Evolutionary conservation across 2,888 invertebrate species (phyloP).

Genomic region (Salpingus planirostris): DNA sequence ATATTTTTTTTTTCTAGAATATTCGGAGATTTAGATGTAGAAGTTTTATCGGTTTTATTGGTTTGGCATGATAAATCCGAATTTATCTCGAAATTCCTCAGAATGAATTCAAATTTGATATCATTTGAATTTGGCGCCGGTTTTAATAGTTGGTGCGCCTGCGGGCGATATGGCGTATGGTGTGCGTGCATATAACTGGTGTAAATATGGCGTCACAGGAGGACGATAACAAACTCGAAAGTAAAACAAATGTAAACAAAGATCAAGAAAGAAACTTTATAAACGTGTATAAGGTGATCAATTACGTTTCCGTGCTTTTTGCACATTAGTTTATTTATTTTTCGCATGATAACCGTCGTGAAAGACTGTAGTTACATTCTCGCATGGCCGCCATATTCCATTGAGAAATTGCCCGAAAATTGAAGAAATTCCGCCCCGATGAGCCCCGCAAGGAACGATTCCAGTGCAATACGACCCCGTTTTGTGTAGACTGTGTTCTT

Average conservation of each 20-base stretch:
- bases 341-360: constrained; percentile 36
- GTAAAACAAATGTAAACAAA: constrained; percentile 35
- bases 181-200: constrained; percentile 20
- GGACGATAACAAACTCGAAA: constrained; percentile 39
- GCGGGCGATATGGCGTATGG: constrained; percentile 5
- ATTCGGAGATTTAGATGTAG: too few relatives aligned
- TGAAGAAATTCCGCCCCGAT: constrained; percentile 24
- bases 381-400: constrained; percentile 41
- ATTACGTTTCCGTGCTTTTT: constrained; percentile 35
- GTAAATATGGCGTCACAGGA: constrained; percentile 41
- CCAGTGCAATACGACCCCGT: constrained; percentile 23
- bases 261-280: constrained; percentile 37
- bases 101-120: too few relatives aligned
- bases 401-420: constrained; percentile 31
- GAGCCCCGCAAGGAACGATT: constrained; percentile 19
- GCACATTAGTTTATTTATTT: constrained; percentile 34
- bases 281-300: constrained; percentile 40
- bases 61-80: too few relatives aligned
- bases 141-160: background rate
- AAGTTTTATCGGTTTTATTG: too few relatives aligned
- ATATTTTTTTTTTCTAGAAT: too few relatives aligned
- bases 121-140: constrained; percentile 5
- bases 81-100: too few relatives aligned
- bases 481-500: constrained; percentile 28
- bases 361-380: constrained; percentile 36